phyloP scores from a whole-genome alignment of 2,888 invertebrate genomes.

The Netelia fuscicornis region DNA sequence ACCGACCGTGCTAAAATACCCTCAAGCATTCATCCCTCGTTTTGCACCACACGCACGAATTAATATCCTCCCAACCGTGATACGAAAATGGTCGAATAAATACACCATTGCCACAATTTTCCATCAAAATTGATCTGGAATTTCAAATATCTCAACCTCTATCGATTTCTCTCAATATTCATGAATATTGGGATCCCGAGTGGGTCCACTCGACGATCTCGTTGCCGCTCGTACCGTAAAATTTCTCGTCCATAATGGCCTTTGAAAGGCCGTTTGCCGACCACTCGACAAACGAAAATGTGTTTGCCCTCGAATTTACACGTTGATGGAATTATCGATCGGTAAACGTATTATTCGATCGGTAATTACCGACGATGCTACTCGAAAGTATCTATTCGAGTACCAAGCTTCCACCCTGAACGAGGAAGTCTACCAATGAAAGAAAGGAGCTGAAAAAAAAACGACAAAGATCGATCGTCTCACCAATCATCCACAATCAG shows the following conservation, averaged over 20 bases:
- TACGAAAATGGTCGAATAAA: no score
- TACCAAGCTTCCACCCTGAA: neutral
- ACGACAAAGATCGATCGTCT: conserved; percentile 49
- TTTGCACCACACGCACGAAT: no score
- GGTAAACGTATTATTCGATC: neutral
- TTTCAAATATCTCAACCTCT: no score
- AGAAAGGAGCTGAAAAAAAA: neutral
- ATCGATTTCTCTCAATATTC: neutral
- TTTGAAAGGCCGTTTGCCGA: neutral
- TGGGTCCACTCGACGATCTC: neutral
- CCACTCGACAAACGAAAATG: neutral
- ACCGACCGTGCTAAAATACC: no score
- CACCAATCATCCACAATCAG: conserved; percentile 53
- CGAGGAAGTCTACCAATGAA: neutral
- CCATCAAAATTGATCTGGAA: no score
- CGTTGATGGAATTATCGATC: neutral
- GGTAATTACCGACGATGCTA: neutral
- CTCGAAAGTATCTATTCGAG: neutral
- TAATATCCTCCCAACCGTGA: no score
- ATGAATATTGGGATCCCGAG: neutral
- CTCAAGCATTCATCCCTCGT: no score
- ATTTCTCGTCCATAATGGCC: neutral
- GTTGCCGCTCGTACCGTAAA: neutral
- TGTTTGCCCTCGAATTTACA: neutral
- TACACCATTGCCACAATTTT: no score